phyloP scores from a whole-genome alignment of 2,797 vertebrate species.

The Cuniculus paca region DNA sequence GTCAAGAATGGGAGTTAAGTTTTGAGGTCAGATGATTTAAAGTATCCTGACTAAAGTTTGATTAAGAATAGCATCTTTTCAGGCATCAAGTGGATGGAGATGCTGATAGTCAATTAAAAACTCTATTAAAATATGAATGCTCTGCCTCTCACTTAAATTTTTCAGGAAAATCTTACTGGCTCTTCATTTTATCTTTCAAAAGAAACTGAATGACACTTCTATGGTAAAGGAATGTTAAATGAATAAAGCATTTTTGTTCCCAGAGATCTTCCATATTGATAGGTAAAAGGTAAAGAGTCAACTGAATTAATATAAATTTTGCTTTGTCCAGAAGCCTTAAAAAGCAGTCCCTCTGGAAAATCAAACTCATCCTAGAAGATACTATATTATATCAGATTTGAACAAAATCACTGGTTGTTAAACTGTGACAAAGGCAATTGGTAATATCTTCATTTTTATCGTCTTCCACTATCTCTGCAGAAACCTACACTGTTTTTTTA shows the following conservation, averaged over 20 bases:
- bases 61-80: neutral
- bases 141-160: slow-evolving; percentile 53
- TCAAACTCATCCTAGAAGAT: neutral
- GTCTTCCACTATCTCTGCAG: neutral
- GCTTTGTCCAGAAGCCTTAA: neutral
- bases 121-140: neutral
- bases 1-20: no score
- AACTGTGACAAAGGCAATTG: neutral
- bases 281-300: slow-evolving; percentile 23
- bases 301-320: neutral
- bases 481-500: neutral
- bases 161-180: neutral
- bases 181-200: slow-evolving; percentile 61
- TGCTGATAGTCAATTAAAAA: neutral
- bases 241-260: slow-evolving; percentile 44
- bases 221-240: neutral
- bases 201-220: slow-evolving; percentile 32
- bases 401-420: neutral
- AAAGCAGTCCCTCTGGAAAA: neutral
- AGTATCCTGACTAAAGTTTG: neutral
- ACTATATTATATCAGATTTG: neutral
- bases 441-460: neutral
- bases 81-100: neutral
- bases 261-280: slow-evolving; percentile 19
- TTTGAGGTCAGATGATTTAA: neutral